Evolutionary conservation across 2,113 vertebrate genomes (phyloP).

Genomic region (Sigmodon hispidus): DNA sequence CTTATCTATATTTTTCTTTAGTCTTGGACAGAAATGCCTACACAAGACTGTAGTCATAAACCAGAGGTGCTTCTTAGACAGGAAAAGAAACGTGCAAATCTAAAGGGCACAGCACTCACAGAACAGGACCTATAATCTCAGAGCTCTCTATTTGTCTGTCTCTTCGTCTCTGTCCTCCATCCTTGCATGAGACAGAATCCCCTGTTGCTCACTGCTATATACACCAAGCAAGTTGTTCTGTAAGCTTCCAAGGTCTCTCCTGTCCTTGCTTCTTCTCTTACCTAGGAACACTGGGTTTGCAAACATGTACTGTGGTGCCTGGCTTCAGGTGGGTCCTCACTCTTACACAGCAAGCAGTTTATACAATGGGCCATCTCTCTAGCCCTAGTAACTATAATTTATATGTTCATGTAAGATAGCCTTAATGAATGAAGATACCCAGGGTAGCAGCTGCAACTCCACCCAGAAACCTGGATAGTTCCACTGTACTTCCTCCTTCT

Average conservation of each 20-base stretch:
- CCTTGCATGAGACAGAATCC: background rate
- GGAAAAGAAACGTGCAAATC: background rate
- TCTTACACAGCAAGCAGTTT: background rate
- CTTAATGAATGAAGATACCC: background rate
- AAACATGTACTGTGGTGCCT: background rate
- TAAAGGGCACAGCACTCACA: background rate
- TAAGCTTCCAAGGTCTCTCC: too few species aligned
- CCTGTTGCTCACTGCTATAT: background rate
- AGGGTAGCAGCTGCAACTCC: accelerated
- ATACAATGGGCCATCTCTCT: background rate
- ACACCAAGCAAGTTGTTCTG: background rate
- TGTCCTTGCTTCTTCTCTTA: background rate
- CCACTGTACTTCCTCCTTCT: too few species aligned
- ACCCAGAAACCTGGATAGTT: too few species aligned
- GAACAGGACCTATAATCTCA: too few species aligned
- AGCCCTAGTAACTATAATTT: too few species aligned
- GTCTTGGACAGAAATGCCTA: accelerated
- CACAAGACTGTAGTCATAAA: background rate
- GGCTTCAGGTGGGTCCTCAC: background rate
- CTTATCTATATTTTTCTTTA: background rate
- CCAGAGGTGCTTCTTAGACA: background rate
- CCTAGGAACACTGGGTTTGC: background rate
- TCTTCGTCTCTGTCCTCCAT: background rate
- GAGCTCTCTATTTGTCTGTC: background rate
- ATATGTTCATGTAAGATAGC: too few species aligned